These are phyloP conservation scores for Cotesia chilonis DNA, from an alignment of 1,140 invertebrate genomes.

Conservation along the genomic window DNA sequence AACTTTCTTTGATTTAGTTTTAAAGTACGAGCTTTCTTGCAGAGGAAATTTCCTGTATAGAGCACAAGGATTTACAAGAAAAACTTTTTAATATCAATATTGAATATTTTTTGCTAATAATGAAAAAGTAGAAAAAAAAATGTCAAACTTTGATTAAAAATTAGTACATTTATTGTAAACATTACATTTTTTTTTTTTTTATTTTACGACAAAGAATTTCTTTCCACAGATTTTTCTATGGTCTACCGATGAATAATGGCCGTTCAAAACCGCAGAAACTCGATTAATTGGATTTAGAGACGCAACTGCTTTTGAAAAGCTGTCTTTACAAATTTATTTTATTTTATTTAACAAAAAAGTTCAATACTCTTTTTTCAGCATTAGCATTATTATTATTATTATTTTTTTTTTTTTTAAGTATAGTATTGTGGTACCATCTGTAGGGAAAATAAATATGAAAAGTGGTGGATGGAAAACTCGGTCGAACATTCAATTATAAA, in stretches of 20 bases:
- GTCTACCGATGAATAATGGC: constrained; percentile 23
- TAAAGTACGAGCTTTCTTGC: too few relatives aligned
- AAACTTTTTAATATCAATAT: too few relatives aligned
- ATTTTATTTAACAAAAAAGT: constrained; percentile 5
- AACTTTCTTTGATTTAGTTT: too few relatives aligned
- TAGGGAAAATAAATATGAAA: not conserved
- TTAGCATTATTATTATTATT: too few relatives aligned
- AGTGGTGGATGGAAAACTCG: not conserved
- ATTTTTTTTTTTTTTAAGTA: not conserved
- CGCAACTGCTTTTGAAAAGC: constrained; percentile 5
- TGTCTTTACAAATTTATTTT: constrained; percentile 1
- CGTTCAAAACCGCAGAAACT: not conserved
- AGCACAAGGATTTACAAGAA: too few relatives aligned
- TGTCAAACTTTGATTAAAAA: too few relatives aligned
- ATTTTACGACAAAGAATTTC: not conserved
- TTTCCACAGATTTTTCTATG: not conserved
- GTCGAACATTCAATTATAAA: constrained; percentile 16
- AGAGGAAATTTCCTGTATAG: too few relatives aligned
- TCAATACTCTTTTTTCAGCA: too few relatives aligned
- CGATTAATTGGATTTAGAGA: constrained; percentile 25
- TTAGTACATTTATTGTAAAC: too few relatives aligned
- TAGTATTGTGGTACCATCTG: constrained; percentile 9
- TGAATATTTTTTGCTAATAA: too few relatives aligned
- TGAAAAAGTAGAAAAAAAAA: too few relatives aligned
- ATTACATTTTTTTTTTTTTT: too few relatives aligned